Conservation (phyloP, 2,113 vertebrate genomes). For the Thermophis baileyi region DNA sequence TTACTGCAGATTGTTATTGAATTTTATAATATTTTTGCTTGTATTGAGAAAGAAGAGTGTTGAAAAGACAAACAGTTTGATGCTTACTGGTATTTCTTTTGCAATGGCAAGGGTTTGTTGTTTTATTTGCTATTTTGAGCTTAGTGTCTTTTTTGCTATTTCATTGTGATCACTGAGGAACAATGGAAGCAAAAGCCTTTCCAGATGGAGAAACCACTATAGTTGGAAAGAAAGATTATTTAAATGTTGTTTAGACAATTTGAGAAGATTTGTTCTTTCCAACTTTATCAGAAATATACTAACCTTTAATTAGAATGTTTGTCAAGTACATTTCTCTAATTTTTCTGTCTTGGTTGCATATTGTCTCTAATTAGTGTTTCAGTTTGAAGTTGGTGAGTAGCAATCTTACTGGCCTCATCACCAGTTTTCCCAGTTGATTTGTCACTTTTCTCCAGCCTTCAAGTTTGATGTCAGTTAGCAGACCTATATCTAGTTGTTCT, state of each 20-base stretch:
- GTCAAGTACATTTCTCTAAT: conserved; percentile 35
- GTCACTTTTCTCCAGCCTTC: conserved; percentile 44
- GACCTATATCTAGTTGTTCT: conserved; percentile 31
- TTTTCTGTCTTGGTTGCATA: conserved; percentile 34
- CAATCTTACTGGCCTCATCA: conserved; percentile 50
- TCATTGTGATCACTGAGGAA: background rate
- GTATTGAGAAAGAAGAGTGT: background rate
- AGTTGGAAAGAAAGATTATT: conserved; percentile 28
- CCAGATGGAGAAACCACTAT: conserved; percentile 3
- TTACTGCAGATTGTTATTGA: background rate
- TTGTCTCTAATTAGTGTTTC: conserved; percentile 62
- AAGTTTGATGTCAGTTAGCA: conserved; percentile 30
- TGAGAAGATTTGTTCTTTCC: conserved; percentile 31
- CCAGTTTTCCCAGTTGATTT: conserved; percentile 33
- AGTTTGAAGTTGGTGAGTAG: conserved; percentile 35
- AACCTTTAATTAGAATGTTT: conserved; percentile 57
- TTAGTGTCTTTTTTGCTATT: background rate
- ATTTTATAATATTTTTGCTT: background rate
- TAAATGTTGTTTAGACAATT: conserved; percentile 37
- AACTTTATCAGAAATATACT: conserved; percentile 46
- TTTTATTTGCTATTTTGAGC: background rate
- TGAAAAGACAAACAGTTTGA: background rate
- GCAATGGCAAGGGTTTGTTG: background rate
- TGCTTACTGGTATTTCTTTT: background rate
- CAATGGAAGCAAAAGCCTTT: conserved; percentile 10